Evolutionary conservation across 2,113 vertebrate genomes (phyloP), one percentile per base, ranked within the genome.

Genomic region (Thymallus thymallus): DNA sequence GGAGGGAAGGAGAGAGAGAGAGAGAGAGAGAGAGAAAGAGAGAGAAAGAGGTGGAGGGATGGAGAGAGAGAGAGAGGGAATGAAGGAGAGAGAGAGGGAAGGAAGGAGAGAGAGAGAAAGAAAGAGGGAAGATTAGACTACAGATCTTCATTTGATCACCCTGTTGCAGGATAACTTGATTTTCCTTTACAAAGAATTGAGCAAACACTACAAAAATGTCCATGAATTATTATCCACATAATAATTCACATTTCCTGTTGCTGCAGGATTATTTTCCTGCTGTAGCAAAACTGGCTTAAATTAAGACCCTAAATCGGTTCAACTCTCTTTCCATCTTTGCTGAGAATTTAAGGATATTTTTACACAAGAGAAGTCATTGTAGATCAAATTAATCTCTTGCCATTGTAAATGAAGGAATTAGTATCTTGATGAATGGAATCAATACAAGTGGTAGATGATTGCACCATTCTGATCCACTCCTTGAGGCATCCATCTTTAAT

Each of bases 281-380:
- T 7, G 35, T 41, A 10, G 35, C 9, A 41, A 41, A 41, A 41
- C 35, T 10, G 35, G 0, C 35, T 9, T 9, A 41, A 41, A 10
- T 41, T 3, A 41, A 41, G 26, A 41, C 35, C 35, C 35, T 41
- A 9, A 41, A 41, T 41, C 2, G 35, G 35, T 41, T 10, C 35
- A 41, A 41, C 35, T 10, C 22, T 66, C 14, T 32, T n/a, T n/a
- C 56, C 9, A 13, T 68, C 67, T 76, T 80, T 75, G 80, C 72
- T 73, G 68, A 78, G 63, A 70, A 80, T 78, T 79, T 63, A 35
- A 65, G 26, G 14, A 81, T 77, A 78, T 84, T 85, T 72, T 67
- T 74, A 61, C 16, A 35, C 67, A 68, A 67, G 71, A 66, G 75
- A 68, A 10, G 69, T 65, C 72, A 20, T 60, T 60, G 46, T 5